Evolutionary conservation across 2,113 vertebrate genomes (phyloP).

Genomic region (Clarias gariepinus): DNA sequence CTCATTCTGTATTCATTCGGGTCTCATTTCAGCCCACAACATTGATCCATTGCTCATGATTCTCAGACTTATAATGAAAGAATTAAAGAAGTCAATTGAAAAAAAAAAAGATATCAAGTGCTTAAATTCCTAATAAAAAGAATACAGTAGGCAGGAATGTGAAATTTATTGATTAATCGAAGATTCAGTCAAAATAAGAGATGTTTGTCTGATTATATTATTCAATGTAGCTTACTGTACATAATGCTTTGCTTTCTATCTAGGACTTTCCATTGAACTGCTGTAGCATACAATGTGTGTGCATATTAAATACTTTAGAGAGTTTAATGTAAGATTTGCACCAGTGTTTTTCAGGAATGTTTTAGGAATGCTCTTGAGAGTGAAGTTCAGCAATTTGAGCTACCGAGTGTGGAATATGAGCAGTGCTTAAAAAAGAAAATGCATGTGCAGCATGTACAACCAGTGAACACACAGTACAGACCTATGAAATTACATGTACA

Average conservation of each 20-base stretch:
- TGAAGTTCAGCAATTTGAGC: background rate
- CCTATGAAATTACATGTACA: background rate
- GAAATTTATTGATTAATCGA: constrained; percentile 20
- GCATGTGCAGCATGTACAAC: background rate
- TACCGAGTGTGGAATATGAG: background rate
- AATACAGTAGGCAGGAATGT: background rate
- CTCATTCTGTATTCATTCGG: constrained; percentile 31
- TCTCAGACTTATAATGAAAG: constrained; percentile 17
- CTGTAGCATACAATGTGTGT: background rate
- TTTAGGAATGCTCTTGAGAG: constrained; percentile 1
- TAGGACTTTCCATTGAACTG: background rate
- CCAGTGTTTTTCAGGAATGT: background rate
- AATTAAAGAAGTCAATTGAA: background rate
- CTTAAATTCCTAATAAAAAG: background rate
- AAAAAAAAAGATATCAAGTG: background rate
- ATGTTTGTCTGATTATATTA: background rate
- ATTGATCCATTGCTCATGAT: constrained; percentile 21
- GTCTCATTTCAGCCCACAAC: constrained; percentile 17
- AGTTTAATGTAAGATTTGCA: background rate
- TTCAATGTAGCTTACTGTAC: background rate
- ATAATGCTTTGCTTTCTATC: background rate
- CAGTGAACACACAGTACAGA: background rate
- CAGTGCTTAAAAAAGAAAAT: background rate
- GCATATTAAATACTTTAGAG: background rate
- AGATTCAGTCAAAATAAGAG: background rate